These are phyloP conservation scores for Pundamilia nyererei DNA, from an alignment of 2,113 vertebrate species.

Conservation along the genomic window DNA sequence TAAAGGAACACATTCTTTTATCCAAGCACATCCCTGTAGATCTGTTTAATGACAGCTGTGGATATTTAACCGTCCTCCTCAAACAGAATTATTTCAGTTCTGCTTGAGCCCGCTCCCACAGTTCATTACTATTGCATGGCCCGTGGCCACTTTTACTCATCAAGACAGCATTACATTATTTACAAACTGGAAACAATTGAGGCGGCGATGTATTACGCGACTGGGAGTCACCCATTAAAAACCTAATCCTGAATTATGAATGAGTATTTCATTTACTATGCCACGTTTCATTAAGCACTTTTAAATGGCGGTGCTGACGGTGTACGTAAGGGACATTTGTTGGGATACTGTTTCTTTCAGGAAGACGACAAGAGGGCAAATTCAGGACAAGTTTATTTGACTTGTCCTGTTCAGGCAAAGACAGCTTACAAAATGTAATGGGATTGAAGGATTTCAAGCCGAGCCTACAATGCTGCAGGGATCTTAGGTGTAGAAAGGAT, in stretches of 20 bases:
- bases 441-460: conserved; percentile 36
- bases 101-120: conserved; percentile 51
- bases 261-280: conserved; percentile 42
- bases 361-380: conserved; percentile 26
- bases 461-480: conserved; percentile 13
- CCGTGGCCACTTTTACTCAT: conserved; percentile 62
- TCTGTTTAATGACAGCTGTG: conserved; percentile 63
- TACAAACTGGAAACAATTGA: conserved; percentile 70
- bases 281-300: conserved; percentile 29
- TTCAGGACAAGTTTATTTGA: conserved; percentile 44
- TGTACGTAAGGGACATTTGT: conserved; percentile 14
- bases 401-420: conserved; percentile 27
- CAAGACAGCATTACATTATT: conserved; percentile 69
- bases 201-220: conserved; percentile 47
- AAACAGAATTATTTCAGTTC: conserved; percentile 73
- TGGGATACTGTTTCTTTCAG: conserved; percentile 22
- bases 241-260: conserved; percentile 63
- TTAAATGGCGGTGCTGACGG: neutral
- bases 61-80: conserved; percentile 68
- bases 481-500: neutral
- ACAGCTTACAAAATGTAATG: conserved; percentile 22
- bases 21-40: conserved; percentile 55
- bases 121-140: conserved; percentile 76
- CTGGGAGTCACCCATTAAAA: conserved; percentile 55
- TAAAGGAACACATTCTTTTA: conserved; percentile 58